Conservation (phyloP, 2,888 invertebrate species). For the Hyposoter didymator region DNA sequence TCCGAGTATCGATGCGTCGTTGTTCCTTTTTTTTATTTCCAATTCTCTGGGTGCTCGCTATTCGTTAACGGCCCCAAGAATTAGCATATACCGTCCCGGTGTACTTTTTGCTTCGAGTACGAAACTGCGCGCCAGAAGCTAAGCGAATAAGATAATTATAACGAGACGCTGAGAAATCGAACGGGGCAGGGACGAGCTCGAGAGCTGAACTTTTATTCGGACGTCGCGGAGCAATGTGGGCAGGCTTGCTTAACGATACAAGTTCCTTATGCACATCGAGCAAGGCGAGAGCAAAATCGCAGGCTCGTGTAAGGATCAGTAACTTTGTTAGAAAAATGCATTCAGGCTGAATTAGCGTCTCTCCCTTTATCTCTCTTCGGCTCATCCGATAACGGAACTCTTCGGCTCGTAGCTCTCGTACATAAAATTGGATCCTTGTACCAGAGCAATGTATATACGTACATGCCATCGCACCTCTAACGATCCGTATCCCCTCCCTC, state of each 20-base stretch:
- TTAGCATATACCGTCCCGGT: constrained; percentile 35
- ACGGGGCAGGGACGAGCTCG: constrained; percentile 4
- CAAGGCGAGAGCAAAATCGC: constrained; percentile 40
- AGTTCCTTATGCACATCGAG: background rate
- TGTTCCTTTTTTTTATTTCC: constrained; percentile 5
- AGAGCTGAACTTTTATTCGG: constrained; percentile 47
- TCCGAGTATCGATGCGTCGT: background rate
- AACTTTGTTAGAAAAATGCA: constrained; percentile 55
- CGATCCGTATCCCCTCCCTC: constrained; percentile 53
- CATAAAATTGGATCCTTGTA: constrained; percentile 1
- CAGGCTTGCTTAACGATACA: constrained; percentile 46
- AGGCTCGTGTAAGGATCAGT: constrained; percentile 51
- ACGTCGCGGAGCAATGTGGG: constrained; percentile 32
- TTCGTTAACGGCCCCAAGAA: background rate
- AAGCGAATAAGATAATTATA: constrained; percentile 33
- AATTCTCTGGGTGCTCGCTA: background rate
- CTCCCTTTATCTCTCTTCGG: constrained; percentile 64
- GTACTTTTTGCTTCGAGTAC: background rate
- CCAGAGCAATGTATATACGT: constrained; percentile 22
- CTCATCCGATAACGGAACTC: constrained; percentile 63
- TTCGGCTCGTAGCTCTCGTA: constrained; percentile 47
- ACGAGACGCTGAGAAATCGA: constrained; percentile 42
- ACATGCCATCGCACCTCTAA: constrained; percentile 44
- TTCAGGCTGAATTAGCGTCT: constrained; percentile 65
- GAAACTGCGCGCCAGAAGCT: background rate